Percentiles rank a stretch among this genome's conserved stretches.
These are phyloP conservation scores for Euplexia lucipara DNA, from an alignment of 2,888 invertebrate genomes.

Conservation along the genomic window DNA sequence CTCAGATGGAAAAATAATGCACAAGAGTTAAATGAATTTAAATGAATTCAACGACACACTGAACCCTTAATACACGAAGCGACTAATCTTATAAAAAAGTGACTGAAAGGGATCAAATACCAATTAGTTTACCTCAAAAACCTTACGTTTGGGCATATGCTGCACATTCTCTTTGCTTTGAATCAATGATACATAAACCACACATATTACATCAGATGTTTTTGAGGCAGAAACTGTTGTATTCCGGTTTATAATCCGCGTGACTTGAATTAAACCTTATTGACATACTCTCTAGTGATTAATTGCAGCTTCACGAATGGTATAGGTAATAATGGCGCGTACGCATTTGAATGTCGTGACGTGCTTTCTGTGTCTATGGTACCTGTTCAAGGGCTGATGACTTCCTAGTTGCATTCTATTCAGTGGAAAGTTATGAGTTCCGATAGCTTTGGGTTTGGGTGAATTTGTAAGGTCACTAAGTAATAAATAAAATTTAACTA, in stretches of 20 bases:
- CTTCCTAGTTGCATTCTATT: conserved; percentile 48
- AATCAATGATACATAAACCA: conserved; percentile 39
- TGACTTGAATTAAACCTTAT: conserved; percentile 42
- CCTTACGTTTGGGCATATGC: conserved; percentile 15
- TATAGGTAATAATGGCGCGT: conserved; percentile 14
- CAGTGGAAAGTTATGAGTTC: conserved; percentile 19
- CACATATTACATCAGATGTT: conserved; percentile 52
- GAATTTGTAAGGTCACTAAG: neutral
- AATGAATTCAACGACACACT: no score
- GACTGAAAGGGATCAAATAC: neutral
- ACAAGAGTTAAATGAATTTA: no score
- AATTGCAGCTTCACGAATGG: conserved; percentile 27
- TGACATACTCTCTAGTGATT: conserved; percentile 39
- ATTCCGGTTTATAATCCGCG: conserved; percentile 29
- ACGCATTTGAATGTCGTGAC: conserved; percentile 41
- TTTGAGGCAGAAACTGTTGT: conserved; percentile 34
- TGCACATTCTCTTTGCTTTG: conserved; percentile 49
- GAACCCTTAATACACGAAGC: no score
- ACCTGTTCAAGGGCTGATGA: conserved; percentile 33
- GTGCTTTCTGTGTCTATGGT: conserved; percentile 11
- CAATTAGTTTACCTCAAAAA: conserved; percentile 31
- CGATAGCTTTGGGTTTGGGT: conserved; percentile 12
- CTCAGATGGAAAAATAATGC: no score
- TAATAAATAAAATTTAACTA: conserved; percentile 17
- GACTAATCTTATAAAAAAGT: neutral